These are phyloP conservation scores for Adelosebastes latens DNA, from an alignment of 2,797 vertebrate species.

Conservation along the genomic window DNA sequence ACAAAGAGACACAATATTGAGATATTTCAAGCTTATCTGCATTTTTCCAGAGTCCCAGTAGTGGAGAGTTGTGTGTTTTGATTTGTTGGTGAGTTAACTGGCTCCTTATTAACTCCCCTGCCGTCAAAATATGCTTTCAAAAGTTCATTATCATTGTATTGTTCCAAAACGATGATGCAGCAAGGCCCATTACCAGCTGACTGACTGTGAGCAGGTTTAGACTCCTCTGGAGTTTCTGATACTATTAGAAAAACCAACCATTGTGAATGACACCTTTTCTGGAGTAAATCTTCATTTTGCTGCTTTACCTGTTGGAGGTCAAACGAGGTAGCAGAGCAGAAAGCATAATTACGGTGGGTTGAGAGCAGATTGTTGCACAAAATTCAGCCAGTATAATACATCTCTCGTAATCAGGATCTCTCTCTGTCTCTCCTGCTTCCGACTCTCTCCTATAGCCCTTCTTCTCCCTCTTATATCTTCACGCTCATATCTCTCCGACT, in stretches of 20 bases:
- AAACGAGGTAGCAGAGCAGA: constrained; percentile 16
- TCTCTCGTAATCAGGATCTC: constrained; percentile 1
- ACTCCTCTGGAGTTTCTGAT: neutral
- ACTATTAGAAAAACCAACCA: neutral
- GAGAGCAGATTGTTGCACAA: neutral
- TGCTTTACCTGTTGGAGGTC: neutral
- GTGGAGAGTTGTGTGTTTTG: neutral
- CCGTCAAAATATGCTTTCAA: neutral
- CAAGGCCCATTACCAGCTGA: neutral
- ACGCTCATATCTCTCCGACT: neutral
- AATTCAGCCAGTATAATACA: neutral
- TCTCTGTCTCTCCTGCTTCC: neutral
- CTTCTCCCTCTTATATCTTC: neutral
- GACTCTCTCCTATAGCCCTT: neutral
- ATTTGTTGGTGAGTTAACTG: neutral
- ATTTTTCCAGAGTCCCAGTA: neutral
- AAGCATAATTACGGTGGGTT: neutral
- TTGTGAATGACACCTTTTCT: neutral
- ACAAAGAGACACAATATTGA: neutral
- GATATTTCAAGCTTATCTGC: neutral
- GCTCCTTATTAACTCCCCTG: neutral
- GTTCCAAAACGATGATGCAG: neutral
- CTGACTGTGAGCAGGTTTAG: neutral
- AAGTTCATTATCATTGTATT: neutral
- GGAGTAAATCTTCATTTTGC: neutral